These are phyloP conservation scores for Neotoma lepida DNA, from an alignment of 2,113 vertebrate genomes.

Conservation along the genomic window DNA sequence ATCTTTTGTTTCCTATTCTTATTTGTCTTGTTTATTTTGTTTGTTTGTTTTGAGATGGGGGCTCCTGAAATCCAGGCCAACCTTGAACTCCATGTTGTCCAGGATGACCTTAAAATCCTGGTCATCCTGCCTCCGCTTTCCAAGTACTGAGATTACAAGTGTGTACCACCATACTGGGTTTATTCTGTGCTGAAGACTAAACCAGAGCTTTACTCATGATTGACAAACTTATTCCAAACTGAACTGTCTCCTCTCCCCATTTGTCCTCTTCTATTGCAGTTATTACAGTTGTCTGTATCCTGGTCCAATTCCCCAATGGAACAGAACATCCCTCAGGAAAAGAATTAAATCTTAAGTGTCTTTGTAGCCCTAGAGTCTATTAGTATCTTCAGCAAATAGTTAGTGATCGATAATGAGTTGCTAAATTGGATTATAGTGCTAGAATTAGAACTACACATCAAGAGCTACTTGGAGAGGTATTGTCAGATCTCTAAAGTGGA, in stretches of 20 bases:
- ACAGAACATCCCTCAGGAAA: neutral
- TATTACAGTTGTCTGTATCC: neutral
- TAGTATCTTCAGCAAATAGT: conserved; percentile 13
- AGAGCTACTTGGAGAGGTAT: neutral
- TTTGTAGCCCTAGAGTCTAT: neutral
- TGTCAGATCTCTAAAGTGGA: neutral
- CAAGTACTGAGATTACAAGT: neutral
- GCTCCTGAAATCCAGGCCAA: neutral
- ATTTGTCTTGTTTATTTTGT: neutral
- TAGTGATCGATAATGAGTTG: conserved; percentile 44
- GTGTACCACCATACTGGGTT: too few species aligned
- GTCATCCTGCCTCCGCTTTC: neutral
- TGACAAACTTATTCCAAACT: neutral
- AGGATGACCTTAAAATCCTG: neutral
- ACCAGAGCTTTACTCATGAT: neutral
- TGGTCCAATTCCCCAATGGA: neutral
- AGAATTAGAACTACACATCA: neutral
- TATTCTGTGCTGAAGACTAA: neutral
- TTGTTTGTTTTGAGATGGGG: neutral
- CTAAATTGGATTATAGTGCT: neutral
- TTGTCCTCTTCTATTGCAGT: neutral
- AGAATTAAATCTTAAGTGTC: neutral
- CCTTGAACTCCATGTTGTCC: neutral
- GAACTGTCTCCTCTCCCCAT: neutral
- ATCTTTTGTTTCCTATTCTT: neutral